These are phyloP conservation scores for Scaptomyza pallida DNA, from an alignment of 1,140 invertebrate genomes.

Conservation along the genomic window DNA sequence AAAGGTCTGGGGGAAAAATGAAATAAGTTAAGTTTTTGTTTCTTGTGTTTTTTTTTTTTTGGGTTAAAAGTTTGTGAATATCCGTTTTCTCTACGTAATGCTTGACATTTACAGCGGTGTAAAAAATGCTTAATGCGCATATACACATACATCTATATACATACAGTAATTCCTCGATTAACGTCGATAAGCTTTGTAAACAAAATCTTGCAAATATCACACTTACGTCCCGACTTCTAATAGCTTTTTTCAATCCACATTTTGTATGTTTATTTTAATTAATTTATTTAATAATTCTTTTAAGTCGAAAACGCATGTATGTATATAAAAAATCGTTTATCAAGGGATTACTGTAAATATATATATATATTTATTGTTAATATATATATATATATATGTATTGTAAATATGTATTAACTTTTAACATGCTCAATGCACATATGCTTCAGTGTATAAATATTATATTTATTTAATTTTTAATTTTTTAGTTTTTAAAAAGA, in stretches of 20 bases:
- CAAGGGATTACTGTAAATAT: too few species aligned
- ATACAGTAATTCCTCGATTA: too few species aligned
- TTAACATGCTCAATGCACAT: slow-evolving; percentile 50
- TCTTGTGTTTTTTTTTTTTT: neutral
- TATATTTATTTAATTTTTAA: slow-evolving; percentile 17
- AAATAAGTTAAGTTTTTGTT: neutral
- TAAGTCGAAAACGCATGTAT: too few species aligned
- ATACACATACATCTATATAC: slow-evolving; percentile 23
- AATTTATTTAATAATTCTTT: too few species aligned
- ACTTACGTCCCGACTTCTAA: too few species aligned
- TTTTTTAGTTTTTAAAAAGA: slow-evolving; percentile 61
- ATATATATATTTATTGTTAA: slow-evolving; percentile 34
- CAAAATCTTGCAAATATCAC: too few species aligned
- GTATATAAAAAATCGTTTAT: too few species aligned
- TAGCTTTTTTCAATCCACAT: too few species aligned
- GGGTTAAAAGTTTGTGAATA: slow-evolving; percentile 18
- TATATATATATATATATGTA: slow-evolving; percentile 23
- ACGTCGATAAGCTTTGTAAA: too few species aligned
- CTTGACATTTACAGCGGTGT: slow-evolving; percentile 69
- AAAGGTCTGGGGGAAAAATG: neutral
- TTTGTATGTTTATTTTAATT: too few species aligned
- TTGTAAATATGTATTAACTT: slow-evolving; percentile 40
- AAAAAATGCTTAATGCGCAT: slow-evolving; percentile 39
- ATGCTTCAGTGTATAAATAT: slow-evolving; percentile 67
- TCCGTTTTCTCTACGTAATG: slow-evolving; percentile 43